Conservation (phyloP, 2,888 invertebrate species). For the Agonum fuliginosum region DNA sequence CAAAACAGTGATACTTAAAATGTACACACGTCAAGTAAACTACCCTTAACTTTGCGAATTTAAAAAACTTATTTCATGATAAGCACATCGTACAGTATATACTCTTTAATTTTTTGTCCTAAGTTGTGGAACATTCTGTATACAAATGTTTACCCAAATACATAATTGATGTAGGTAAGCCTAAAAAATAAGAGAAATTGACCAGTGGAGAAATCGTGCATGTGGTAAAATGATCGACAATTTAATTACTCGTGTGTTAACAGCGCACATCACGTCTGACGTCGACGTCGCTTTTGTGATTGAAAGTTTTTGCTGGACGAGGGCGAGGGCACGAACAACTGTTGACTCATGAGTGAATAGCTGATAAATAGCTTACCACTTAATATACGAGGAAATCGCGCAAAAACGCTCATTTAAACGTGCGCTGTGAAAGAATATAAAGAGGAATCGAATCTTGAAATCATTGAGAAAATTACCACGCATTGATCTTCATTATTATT, state of each 20-base stretch:
- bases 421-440: not conserved
- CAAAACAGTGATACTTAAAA: no score
- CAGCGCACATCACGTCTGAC: slow-evolving; percentile 14
- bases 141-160: not conserved
- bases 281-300: slow-evolving; percentile 37
- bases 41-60: no score
- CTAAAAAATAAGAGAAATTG: no score
- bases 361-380: slow-evolving; percentile 35
- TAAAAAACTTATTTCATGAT: no score
- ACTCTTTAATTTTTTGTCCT: no score
- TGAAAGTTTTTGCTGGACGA: slow-evolving; percentile 15
- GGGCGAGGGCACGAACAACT: slow-evolving; percentile 16
- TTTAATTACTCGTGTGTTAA: slow-evolving; percentile 34
- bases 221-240: slow-evolving; percentile 17
- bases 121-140: no score
- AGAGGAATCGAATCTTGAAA: slow-evolving; percentile 1
- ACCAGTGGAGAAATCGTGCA: not conserved
- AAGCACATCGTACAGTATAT: no score
- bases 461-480: not conserved
- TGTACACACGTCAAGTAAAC: no score
- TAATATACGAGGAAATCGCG: slow-evolving; percentile 14
- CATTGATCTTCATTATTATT: not conserved
- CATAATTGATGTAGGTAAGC: no score
- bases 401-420: slow-evolving; percentile 15
- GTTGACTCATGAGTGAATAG: slow-evolving; percentile 28